A percentile compares a stretch with the other conserved stretches of the same genome.
Evolutionary conservation across 2,888 invertebrate species (phyloP).

Genomic region (Hybos culiciformis): DNA sequence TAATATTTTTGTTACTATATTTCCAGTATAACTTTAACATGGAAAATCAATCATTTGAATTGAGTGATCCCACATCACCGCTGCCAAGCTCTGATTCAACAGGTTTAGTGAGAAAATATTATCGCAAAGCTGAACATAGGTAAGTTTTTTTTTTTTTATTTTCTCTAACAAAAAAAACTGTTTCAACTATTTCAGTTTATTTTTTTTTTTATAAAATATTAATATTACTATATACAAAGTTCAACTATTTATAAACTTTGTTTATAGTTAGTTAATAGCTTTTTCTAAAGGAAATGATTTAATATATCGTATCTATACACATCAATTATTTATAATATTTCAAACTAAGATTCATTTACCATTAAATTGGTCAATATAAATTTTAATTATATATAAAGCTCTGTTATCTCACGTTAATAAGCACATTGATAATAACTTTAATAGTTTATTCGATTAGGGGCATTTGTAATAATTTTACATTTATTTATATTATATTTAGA

Average conservation of each 20-base stretch:
- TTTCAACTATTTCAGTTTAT: not conserved
- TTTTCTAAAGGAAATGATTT: too few species aligned
- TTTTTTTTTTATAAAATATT: not conserved
- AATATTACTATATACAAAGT: not conserved
- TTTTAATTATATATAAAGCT: too few species aligned
- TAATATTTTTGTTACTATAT: not conserved
- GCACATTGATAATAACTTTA: too few species aligned
- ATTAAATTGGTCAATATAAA: too few species aligned
- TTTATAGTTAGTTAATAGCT: too few species aligned
- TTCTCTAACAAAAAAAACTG: not conserved
- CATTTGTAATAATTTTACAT: too few species aligned
- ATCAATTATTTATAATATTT: too few species aligned
- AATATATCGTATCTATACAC: too few species aligned
- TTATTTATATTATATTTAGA: too few species aligned
- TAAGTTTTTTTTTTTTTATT: conserved; percentile 20
- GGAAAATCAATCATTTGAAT: conserved; percentile 26
- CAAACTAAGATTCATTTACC: too few species aligned
- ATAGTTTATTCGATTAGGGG: too few species aligned
- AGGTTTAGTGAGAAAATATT: conserved; percentile 29
- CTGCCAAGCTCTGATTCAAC: conserved; percentile 18
- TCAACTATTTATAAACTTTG: not conserved
- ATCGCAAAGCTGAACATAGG: conserved; percentile 35
- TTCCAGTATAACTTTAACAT: conserved; percentile 14
- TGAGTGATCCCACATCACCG: conserved; percentile 23
- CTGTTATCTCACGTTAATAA: too few species aligned